Conservation (phyloP, 1,140 invertebrate species). For the Dendroctonus ponderosae region DNA sequence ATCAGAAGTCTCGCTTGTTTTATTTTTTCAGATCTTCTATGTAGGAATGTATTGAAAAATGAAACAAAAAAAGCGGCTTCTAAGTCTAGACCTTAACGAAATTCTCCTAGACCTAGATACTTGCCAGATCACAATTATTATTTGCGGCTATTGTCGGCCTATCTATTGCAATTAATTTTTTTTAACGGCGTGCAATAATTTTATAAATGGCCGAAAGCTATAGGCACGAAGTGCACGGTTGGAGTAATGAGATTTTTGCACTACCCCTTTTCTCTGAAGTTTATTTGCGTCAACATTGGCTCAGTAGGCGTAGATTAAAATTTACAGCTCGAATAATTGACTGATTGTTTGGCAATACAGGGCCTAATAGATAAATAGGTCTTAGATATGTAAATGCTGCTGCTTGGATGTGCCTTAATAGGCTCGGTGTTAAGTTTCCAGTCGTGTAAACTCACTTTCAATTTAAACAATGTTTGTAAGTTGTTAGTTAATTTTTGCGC, state of each 20-base stretch:
- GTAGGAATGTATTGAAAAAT: neutral
- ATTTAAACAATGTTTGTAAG: too few relatives aligned
- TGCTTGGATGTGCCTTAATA: too few relatives aligned
- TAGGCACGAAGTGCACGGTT: conserved; percentile 24
- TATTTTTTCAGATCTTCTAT: too few relatives aligned
- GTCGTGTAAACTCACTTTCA: too few relatives aligned
- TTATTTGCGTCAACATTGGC: neutral
- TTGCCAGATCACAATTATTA: conserved; percentile 24
- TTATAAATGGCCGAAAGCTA: conserved; percentile 26
- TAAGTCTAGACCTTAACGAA: conserved; percentile 10
- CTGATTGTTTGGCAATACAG: too few relatives aligned
- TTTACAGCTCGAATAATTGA: neutral
- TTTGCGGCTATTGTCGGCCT: conserved; percentile 21
- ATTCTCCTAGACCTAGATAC: conserved; percentile 25
- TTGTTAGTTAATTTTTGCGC: too few relatives aligned
- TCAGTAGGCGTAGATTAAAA: neutral
- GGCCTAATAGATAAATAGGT: too few relatives aligned
- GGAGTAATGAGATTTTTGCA: conserved; percentile 28
- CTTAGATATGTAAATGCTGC: too few relatives aligned
- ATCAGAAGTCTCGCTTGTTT: too few relatives aligned
- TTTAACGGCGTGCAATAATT: conserved; percentile 21
- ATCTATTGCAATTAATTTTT: conserved; percentile 29
- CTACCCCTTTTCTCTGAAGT: neutral
- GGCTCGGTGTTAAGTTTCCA: too few relatives aligned
- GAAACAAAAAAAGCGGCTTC: neutral